phyloP scores from a whole-genome alignment of 2,888 invertebrate species.

The Miltochrista miniata region DNA sequence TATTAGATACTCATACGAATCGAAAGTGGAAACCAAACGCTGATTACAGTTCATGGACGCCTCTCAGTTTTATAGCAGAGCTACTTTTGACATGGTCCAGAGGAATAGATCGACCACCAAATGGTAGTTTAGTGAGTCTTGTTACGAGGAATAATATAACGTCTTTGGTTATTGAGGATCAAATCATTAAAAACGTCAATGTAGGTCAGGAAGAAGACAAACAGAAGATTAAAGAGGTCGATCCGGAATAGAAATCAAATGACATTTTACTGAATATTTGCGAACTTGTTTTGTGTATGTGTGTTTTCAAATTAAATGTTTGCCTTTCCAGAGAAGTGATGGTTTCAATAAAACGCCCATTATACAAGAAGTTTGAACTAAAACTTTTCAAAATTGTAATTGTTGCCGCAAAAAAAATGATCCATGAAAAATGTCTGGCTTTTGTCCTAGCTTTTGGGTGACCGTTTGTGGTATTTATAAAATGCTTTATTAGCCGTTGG shows the following conservation, averaged over 20 bases:
- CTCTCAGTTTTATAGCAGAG: conserved; percentile 93
- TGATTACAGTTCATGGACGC: conserved; percentile 96
- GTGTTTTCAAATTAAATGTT: too few species aligned
- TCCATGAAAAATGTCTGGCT: too few species aligned
- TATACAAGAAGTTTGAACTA: too few species aligned
- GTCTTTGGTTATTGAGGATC: conserved; percentile 74
- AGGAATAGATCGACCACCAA: conserved; percentile 90
- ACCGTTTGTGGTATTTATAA: too few species aligned
- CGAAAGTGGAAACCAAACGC: conserved; percentile 98
- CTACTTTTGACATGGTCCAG: conserved; percentile 94
- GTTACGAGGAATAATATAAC: conserved; percentile 94
- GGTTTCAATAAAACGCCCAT: too few species aligned
- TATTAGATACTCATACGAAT: conserved; percentile 99
- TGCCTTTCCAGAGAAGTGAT: too few species aligned
- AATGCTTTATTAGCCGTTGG: too few species aligned
- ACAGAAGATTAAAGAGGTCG: not conserved
- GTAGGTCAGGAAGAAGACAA: not conserved
- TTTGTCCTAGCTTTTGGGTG: too few species aligned
- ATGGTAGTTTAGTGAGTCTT: conserved; percentile 94
- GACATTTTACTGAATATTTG: not conserved
- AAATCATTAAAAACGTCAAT: not conserved
- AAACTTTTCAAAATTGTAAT: too few species aligned
- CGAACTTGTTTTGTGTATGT: too few species aligned
- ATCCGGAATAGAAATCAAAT: not conserved
- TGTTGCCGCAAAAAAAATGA: too few species aligned